Percentiles rank a stretch among this genome's conserved stretches.
Evolutionary conservation across 1,140 invertebrate species (phyloP).

Genomic region (Globodera ellingtonae): DNA sequence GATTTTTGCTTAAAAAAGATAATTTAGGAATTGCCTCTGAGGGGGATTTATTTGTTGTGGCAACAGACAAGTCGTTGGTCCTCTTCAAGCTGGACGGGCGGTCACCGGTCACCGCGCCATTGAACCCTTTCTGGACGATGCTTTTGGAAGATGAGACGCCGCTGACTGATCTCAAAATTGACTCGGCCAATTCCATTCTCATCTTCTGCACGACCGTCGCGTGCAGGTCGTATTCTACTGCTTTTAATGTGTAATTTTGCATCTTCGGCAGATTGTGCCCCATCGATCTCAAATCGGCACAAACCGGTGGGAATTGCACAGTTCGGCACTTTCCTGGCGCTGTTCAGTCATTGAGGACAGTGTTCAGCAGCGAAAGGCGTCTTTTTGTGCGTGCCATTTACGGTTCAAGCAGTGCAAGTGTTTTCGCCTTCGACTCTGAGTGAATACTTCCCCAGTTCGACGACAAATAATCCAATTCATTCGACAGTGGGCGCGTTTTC

Average conservation of each 20-base stretch:
- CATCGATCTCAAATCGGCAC: not conserved
- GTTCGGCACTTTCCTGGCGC: not conserved
- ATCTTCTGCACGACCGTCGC: not conserved
- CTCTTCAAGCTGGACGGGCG: not conserved
- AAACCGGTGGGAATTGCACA: not conserved
- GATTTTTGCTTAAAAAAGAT: not conserved
- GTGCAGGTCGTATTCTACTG: not conserved
- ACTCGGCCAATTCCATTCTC: not conserved
- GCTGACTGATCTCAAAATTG: conserved; percentile 12
- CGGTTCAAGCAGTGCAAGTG: not conserved
- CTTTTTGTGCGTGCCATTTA: conserved; percentile 23
- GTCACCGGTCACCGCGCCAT: not conserved
- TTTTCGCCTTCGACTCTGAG: not conserved
- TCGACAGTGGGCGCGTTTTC: not conserved
- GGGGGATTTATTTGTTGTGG: conserved; percentile 11
- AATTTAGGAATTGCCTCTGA: not conserved
- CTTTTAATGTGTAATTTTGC: not conserved
- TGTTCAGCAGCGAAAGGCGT: conserved; percentile 1
- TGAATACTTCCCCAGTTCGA: not conserved
- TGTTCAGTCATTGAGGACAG: conserved; percentile 7
- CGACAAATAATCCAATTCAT: not conserved
- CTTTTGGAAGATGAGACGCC: not conserved
- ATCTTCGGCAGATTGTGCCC: conserved; percentile 12
- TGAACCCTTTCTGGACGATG: not conserved
- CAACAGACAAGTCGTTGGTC: not conserved